Base-by-base conservation (phyloP, 2,797 vertebrate genomes). In the Cossypha niveicapilla region DNA sequence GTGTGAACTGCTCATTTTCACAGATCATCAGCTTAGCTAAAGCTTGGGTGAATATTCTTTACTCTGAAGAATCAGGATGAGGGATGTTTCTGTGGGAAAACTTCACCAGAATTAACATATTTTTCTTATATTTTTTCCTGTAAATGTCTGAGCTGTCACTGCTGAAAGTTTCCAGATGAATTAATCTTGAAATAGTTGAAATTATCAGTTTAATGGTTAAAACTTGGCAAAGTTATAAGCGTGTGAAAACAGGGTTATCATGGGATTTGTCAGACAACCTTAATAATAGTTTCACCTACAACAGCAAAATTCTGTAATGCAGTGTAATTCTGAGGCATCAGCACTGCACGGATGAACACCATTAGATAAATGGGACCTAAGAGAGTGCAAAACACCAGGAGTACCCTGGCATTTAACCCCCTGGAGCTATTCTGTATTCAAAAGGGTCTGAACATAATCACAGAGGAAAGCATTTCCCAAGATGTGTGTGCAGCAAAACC, bases 1-100 rank as follows among this genome's bases (percentile, higher is more conserved):
- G 96, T 96, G 96, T 96, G 91, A 96, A 96, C 94, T 94, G 91
- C 96, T 96, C 94, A 54, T 96, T 96, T 96, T 96, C 94, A 96
- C 96, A 96, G 96, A 91, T 96, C 93, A 96, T 96, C 96, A 88
- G 76, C 66, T 93, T 90, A 96, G 58, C 85, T 86, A 86, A 92
- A 92, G 73, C 88, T 86, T 93, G 68, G 62, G 92, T 96, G 92
- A 94, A 90, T 91, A 68, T 67, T 90, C 85, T 83, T 87, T 91
- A 85, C 82, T 80, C 63, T 0, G 1, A 86, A 77, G 32, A 53
- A 47, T 84, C 77, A 74, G 34, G 44, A 48, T 87, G 48, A 80
- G 57, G 51, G 60, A 51, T 65, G 34, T 75, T 95, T 94, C 80
- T 95, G 45, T 9, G 7, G 56, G 75, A 90, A 77, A 93, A 78